phyloP scores from a whole-genome alignment of 2,888 invertebrate genomes.

The Penaeus monodon region DNA sequence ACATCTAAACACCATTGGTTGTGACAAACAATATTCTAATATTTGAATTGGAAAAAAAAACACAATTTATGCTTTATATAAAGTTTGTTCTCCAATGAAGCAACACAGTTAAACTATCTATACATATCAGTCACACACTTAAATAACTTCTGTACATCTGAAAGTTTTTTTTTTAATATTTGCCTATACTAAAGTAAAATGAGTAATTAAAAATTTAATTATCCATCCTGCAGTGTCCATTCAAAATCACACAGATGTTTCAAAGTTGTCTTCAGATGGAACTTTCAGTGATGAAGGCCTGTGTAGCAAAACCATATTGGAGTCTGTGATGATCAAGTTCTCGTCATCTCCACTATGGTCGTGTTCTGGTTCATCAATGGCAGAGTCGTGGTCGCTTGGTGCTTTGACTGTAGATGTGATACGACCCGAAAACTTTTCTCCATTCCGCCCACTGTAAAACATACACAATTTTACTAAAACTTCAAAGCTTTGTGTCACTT shows the following conservation, averaged over 20 bases:
- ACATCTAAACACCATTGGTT: too few relatives aligned
- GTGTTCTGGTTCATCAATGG: slow-evolving; percentile 62
- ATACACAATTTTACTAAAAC: not conserved
- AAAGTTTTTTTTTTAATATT: too few relatives aligned
- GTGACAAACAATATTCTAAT: too few relatives aligned
- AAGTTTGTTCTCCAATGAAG: too few relatives aligned
- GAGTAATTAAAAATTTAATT: not conserved
- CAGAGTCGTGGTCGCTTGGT: slow-evolving; percentile 65
- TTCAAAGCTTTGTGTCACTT: not conserved
- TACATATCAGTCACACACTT: too few relatives aligned
- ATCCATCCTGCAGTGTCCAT: not conserved
- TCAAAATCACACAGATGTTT: slow-evolving; percentile 41
- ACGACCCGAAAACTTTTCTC: slow-evolving; percentile 45
- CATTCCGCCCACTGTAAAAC: slow-evolving; percentile 40
- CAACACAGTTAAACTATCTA: too few relatives aligned
- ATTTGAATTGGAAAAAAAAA: too few relatives aligned
- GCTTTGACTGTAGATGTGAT: slow-evolving; percentile 33
- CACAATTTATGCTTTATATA: too few relatives aligned
- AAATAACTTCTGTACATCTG: too few relatives aligned
- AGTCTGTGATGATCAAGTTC: slow-evolving; percentile 47
- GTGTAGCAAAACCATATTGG: slow-evolving; percentile 47
- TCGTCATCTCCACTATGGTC: slow-evolving; percentile 60
- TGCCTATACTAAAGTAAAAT: not conserved
- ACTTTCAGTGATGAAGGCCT: slow-evolving; percentile 43
- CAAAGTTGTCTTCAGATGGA: slow-evolving; percentile 44